phyloP scores from a whole-genome alignment of 2,113 vertebrate species.

The Hypanus sabinus region DNA sequence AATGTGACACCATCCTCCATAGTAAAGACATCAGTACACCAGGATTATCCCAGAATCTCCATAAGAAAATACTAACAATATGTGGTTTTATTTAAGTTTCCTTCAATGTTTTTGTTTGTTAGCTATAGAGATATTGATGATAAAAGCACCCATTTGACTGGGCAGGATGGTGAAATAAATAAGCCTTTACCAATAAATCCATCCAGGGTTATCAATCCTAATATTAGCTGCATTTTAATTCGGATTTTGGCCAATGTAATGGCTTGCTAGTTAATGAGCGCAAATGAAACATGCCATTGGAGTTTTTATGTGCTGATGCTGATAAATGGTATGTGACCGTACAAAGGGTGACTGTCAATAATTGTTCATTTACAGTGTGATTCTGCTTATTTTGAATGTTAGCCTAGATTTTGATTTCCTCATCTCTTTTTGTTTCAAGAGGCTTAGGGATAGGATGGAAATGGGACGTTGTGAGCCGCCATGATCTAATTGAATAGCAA shows the following conservation, averaged over 20 bases:
- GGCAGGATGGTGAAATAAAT: background rate
- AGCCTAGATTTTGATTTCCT: background rate
- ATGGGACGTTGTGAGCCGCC: background rate
- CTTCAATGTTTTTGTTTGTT: background rate
- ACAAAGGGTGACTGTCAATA: background rate
- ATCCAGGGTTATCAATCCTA: background rate
- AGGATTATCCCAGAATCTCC: background rate
- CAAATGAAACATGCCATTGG: no score
- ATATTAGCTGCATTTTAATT: background rate
- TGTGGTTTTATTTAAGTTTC: background rate
- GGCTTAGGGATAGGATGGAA: background rate
- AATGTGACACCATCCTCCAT: no score
- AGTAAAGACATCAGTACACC: background rate
- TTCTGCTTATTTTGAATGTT: background rate
- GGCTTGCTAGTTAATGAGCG: background rate
- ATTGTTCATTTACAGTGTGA: background rate
- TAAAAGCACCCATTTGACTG: background rate
- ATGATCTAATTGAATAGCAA: background rate
- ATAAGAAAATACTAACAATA: background rate
- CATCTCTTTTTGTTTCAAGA: background rate
- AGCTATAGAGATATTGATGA: background rate
- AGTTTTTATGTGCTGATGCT: background rate
- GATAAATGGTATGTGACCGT: background rate
- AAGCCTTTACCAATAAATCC: no score
- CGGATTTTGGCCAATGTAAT: background rate